These are phyloP conservation scores for Galbula dea DNA, from an alignment of 2,113 vertebrate genomes.

Conservation along the genomic window DNA sequence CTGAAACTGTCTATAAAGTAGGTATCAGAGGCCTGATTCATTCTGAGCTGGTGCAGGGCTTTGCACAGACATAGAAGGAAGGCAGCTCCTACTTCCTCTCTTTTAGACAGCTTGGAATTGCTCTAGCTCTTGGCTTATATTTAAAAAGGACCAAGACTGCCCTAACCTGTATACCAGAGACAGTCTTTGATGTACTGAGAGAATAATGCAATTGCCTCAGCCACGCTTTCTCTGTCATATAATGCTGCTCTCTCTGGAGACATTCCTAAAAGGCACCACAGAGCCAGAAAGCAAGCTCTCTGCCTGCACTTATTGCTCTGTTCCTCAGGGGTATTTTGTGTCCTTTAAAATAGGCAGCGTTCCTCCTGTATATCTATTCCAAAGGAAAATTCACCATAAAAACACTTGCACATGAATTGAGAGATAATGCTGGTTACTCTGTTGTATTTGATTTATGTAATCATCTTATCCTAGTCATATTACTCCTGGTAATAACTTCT, in stretches of 20 bases:
- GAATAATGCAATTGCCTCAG: neutral
- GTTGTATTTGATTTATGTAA: conserved; percentile 5
- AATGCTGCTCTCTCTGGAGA: neutral
- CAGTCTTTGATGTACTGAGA: neutral
- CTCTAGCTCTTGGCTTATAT: neutral
- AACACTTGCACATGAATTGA: neutral
- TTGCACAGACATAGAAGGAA: neutral
- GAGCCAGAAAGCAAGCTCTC: neutral
- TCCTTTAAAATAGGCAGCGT: neutral
- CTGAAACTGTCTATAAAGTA: neutral
- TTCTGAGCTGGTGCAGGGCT: neutral
- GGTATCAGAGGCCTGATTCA: neutral
- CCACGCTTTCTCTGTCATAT: fast-evolving
- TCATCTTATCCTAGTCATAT: neutral
- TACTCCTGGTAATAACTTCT: neutral
- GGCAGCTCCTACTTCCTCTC: neutral
- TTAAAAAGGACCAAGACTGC: neutral
- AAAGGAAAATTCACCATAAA: neutral
- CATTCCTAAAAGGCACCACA: neutral
- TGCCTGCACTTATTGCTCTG: fast-evolving
- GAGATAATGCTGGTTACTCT: neutral
- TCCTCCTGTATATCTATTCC: neutral
- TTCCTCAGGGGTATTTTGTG: neutral
- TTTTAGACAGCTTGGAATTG: neutral
- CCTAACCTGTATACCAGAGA: neutral